Percentiles rank a stretch among this genome's conserved stretches.
phyloP scores from a whole-genome alignment of 1,140 invertebrate genomes.

The Drosophila mauritiana region DNA sequence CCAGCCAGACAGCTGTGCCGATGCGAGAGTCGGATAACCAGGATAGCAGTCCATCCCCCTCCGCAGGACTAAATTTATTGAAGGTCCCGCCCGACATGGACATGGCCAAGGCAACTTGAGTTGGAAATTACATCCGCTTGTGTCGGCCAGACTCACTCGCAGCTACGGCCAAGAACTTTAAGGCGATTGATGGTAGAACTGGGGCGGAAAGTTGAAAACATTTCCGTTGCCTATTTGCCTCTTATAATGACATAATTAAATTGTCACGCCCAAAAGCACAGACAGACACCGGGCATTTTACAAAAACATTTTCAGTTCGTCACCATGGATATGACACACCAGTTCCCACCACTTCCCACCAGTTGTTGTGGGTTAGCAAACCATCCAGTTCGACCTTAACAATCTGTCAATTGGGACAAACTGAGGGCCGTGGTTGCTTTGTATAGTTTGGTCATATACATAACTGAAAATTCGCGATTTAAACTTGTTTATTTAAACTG shows the following conservation, averaged over 20 bases:
- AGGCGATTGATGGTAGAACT: not conserved
- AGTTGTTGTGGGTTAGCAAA: not conserved
- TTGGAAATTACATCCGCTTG: constrained; percentile 69
- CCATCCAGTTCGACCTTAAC: constrained; percentile 9
- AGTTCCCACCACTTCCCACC: not conserved
- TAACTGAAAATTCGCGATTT: not conserved
- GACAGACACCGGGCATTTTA: not conserved
- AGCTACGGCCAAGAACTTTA: not conserved
- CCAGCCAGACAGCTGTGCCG: constrained; percentile 20
- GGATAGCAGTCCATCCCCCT: constrained; percentile 30
- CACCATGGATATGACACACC: constrained; percentile 10
- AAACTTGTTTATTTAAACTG: no score
- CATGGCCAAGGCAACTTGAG: constrained; percentile 60
- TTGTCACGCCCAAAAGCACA: constrained; percentile 33
- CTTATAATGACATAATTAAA: constrained; percentile 62
- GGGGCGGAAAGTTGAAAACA: constrained; percentile 4
- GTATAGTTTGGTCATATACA: not conserved
- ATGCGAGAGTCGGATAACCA: constrained; percentile 23
- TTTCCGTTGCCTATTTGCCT: constrained; percentile 2
- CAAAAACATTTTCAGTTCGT: constrained; percentile 9
- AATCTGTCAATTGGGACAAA: constrained; percentile 38
- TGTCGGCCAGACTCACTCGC: not conserved
- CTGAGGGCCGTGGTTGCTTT: constrained; percentile 1
- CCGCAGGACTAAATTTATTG: constrained; percentile 58
- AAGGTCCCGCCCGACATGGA: constrained; percentile 31